phyloP scores from a whole-genome alignment of 2,113 vertebrate genomes.

The Engraulis encrasicolus region DNA sequence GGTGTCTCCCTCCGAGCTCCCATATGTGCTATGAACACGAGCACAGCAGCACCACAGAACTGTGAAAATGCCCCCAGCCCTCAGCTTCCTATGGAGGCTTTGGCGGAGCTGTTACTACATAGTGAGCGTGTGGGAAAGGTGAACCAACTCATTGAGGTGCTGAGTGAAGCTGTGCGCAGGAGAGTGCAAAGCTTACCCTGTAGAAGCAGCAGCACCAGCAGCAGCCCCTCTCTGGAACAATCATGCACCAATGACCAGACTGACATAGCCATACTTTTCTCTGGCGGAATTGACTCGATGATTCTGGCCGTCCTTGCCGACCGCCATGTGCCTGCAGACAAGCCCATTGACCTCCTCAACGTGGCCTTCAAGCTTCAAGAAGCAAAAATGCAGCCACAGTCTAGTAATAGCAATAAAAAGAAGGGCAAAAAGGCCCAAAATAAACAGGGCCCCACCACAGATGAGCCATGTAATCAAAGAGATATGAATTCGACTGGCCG shows the following conservation, averaged over 20 bases:
- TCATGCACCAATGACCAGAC: slow-evolving; percentile 52
- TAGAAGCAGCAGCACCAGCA: too few species aligned
- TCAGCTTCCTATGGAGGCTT: slow-evolving; percentile 56
- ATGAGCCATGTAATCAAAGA: not conserved
- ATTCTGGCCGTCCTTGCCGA: slow-evolving; percentile 87
- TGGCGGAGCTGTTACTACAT: slow-evolving; percentile 72
- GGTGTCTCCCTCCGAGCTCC: slow-evolving; percentile 72
- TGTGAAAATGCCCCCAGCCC: not conserved
- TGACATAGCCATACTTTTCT: slow-evolving; percentile 86
- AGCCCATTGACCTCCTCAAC: slow-evolving; percentile 93
- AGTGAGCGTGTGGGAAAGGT: slow-evolving; percentile 62
- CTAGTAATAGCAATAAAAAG: too few species aligned
- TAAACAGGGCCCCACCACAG: slow-evolving; percentile 20
- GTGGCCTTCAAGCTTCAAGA: slow-evolving; percentile 85
- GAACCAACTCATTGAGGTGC: slow-evolving; percentile 74
- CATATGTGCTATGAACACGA: slow-evolving; percentile 80
- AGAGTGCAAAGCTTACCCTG: slow-evolving; percentile 78
- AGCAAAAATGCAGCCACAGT: slow-evolving; percentile 48
- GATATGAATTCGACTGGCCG: not conserved
- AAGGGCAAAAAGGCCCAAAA: slow-evolving; percentile 56
- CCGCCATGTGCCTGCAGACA: slow-evolving; percentile 78
- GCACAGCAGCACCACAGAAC: slow-evolving; percentile 45
- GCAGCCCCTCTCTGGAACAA: not conserved
- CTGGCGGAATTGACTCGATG: slow-evolving; percentile 94
- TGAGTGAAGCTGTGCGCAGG: slow-evolving; percentile 79